A percentile compares a stretch with the other conserved stretches of the same genome.
Evolutionary conservation across 2,888 invertebrate genomes (phyloP).

Genomic region (Neocrepidodera transversa): DNA sequence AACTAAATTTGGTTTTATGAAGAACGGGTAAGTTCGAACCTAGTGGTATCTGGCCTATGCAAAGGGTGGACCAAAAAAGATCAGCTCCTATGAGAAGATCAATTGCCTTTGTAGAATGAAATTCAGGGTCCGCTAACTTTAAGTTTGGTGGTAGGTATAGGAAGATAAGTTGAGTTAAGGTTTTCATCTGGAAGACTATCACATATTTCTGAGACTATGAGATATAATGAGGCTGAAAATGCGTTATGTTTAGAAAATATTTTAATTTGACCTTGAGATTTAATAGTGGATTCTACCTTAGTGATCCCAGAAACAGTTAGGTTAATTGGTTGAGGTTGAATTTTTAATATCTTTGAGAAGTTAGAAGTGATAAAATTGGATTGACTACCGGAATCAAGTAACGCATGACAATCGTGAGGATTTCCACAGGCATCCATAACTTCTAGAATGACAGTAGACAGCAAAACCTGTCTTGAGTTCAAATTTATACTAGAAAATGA

Average conservation of each 20-base stretch:
- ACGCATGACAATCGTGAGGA: not conserved
- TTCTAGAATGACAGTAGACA: not conserved
- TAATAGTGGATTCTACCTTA: not conserved
- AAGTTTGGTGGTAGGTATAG: not conserved
- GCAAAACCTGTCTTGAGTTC: not conserved
- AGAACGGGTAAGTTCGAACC: not conserved
- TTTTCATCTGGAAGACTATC: not conserved
- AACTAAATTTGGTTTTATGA: conserved; percentile 11
- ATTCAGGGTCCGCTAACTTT: not conserved
- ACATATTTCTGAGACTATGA: not conserved
- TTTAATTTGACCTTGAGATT: not conserved
- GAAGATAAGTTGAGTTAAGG: not conserved
- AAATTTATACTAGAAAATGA: not conserved
- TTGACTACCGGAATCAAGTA: not conserved
- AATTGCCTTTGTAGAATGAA: not conserved
- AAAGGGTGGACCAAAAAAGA: conserved; percentile 1
- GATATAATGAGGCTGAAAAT: not conserved
- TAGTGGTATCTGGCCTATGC: conserved; percentile 1
- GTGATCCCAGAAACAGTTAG: not conserved
- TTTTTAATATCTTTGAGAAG: not conserved
- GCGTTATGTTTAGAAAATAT: not conserved
- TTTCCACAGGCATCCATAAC: not conserved
- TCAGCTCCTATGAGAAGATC: not conserved
- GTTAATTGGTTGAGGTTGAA: not conserved
- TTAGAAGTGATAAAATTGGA: not conserved